Conservation (phyloP, 2,888 invertebrate species). For the Conus canariensis region DNA sequence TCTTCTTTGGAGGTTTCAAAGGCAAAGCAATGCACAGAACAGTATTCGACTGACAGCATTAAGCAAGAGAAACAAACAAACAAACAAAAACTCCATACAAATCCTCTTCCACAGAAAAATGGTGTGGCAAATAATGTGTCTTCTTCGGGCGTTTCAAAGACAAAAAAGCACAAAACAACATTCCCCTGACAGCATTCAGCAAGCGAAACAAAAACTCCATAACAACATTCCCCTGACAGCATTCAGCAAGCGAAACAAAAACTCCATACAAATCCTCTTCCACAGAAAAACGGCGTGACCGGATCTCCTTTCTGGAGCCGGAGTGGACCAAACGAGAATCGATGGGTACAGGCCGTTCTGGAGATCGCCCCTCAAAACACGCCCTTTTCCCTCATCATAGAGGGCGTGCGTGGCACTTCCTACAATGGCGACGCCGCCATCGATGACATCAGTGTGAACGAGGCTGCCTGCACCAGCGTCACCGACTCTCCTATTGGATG, state of each 20-base stretch:
- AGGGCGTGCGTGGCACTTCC: constrained; percentile 5
- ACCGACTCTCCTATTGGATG: not conserved
- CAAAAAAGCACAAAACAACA: too few relatives aligned
- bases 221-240: too few relatives aligned
- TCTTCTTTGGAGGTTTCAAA: too few relatives aligned
- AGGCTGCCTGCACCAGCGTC: constrained; percentile 6
- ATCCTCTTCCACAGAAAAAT: constrained; percentile 8
- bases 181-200: too few relatives aligned
- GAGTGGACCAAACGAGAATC: not conserved
- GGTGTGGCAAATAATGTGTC: not conserved
- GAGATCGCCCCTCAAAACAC: constrained; percentile 21
- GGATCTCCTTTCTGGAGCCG: not conserved
- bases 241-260: too few relatives aligned
- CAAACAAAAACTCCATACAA: too few relatives aligned
- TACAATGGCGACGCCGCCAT: constrained; percentile 34
- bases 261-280: not conserved
- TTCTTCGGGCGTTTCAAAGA: too few relatives aligned
- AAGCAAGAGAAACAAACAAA: too few relatives aligned
- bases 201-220: too few relatives aligned
- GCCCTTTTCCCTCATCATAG: constrained; percentile 30
- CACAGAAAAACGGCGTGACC: constrained; percentile 17
- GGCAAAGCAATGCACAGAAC: too few relatives aligned
- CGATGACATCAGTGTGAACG: constrained; percentile 23
- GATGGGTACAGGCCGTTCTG: constrained; percentile 4
- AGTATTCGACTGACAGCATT: too few relatives aligned